Conservation (phyloP, 2,797 vertebrate species). For the Sphenopsis melanotis region DNA sequence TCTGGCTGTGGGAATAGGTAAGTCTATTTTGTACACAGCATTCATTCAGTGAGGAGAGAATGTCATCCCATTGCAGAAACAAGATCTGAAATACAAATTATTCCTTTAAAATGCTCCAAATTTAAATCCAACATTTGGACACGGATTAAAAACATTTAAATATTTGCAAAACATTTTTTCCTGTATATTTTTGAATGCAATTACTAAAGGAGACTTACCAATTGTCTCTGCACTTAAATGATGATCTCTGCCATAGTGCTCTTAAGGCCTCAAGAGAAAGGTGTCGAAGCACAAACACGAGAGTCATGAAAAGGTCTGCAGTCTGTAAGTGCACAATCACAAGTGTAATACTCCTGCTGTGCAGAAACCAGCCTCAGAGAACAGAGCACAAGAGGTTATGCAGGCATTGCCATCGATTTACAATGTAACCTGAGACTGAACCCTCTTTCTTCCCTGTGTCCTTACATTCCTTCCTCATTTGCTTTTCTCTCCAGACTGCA, state of each 20-base stretch:
- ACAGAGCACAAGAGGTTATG: neutral
- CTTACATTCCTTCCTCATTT: neutral
- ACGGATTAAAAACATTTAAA: neutral
- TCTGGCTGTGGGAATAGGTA: neutral
- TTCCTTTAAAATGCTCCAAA: neutral
- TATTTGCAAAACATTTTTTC: neutral
- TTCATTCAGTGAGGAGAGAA: neutral
- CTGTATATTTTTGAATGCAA: neutral
- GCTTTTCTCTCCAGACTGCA: neutral
- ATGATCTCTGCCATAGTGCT: constrained; percentile 77
- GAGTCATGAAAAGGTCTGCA: constrained; percentile 75
- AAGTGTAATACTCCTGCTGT: neutral
- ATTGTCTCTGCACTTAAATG: constrained; percentile 82
- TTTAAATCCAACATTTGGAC: neutral
- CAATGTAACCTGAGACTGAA: neutral
- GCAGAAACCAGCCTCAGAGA: neutral
- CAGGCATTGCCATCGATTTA: neutral
- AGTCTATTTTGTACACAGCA: neutral
- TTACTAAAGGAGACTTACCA: constrained; percentile 71
- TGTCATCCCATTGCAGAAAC: neutral
- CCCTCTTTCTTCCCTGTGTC: neutral
- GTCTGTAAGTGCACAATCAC: constrained; percentile 58
- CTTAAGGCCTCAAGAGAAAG: constrained; percentile 74
- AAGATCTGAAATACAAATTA: neutral
- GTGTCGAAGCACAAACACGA: constrained; percentile 80